Evolutionary conservation across 2,113 vertebrate genomes (phyloP).

Genomic region (Andinoacara biseriatus): DNA sequence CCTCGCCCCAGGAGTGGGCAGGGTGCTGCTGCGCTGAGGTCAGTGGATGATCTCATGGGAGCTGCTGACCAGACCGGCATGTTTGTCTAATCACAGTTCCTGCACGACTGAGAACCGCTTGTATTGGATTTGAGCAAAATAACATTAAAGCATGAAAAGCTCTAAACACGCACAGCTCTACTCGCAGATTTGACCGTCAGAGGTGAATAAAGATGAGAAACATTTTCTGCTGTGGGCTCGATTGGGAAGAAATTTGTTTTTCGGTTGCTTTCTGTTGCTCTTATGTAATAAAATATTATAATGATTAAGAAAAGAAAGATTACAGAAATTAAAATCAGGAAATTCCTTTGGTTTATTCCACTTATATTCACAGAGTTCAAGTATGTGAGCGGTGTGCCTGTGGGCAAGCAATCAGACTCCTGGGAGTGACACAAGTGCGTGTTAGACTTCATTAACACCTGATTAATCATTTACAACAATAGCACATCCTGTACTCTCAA

Average conservation of each 20-base stretch:
- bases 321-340: neutral
- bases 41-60: constrained; percentile 69
- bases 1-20: constrained; percentile 33
- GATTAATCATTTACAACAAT: neutral
- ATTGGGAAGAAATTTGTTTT: neutral
- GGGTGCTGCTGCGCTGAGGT: constrained; percentile 47
- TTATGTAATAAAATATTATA: neutral
- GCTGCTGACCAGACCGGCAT: constrained; percentile 36
- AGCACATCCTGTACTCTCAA: neutral
- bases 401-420: neutral
- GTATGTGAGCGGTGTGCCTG: neutral
- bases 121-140: neutral
- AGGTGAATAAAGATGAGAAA: neutral
- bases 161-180: neutral
- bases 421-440: neutral
- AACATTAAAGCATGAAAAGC: neutral
- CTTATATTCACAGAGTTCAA: neutral
- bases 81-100: constrained; percentile 57
- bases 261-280: neutral
- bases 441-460: constrained; percentile 1
- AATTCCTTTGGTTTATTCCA: neutral
- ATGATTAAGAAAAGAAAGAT: neutral
- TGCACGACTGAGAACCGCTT: constrained; percentile 20
- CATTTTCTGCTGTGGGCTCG: neutral
- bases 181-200: neutral